These are phyloP conservation scores for Aix galericulata DNA, from an alignment of 2,113 vertebrate species.

Conservation along the genomic window DNA sequence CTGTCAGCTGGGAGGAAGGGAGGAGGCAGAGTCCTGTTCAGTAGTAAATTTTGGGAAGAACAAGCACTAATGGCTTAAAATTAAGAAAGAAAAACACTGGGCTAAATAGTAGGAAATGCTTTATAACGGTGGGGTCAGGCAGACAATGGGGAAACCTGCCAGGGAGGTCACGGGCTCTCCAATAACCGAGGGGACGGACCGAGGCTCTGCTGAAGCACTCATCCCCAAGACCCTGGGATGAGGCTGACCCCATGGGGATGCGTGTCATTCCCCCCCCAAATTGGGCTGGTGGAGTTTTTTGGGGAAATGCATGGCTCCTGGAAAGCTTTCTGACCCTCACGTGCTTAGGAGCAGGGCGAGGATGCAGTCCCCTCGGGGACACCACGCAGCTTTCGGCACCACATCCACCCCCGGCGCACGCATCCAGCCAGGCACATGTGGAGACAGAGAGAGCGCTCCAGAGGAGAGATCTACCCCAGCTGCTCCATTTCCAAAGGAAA, in stretches of 20 bases:
- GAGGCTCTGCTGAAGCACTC: background rate
- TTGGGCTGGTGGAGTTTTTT: fast-evolving
- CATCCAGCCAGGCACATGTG: no score
- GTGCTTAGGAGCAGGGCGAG: background rate
- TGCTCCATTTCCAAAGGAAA: slow-evolving; percentile 1
- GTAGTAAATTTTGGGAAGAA: slow-evolving; percentile 73
- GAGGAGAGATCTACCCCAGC: slow-evolving; percentile 2
- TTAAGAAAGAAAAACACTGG: slow-evolving; percentile 73
- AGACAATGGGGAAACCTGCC: slow-evolving; percentile 66
- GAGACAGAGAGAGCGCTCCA: background rate
- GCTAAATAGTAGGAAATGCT: slow-evolving; percentile 75
- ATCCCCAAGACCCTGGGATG: fast-evolving
- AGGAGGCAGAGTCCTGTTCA: slow-evolving; percentile 62
- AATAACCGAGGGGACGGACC: background rate
- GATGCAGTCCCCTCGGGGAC: background rate
- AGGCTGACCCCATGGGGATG: fast-evolving
- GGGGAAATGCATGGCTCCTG: background rate
- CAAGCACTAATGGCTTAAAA: slow-evolving; percentile 72
- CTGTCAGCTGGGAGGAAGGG: slow-evolving; percentile 67
- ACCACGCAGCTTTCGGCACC: background rate
- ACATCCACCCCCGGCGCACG: background rate
- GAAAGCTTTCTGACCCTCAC: background rate
- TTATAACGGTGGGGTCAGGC: slow-evolving; percentile 63
- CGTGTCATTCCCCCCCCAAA: fast-evolving
- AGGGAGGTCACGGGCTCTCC: slow-evolving; percentile 47